These are phyloP conservation scores for Amblyraja radiata DNA, from an alignment of 2,797 vertebrate genomes.

Conservation along the genomic window DNA sequence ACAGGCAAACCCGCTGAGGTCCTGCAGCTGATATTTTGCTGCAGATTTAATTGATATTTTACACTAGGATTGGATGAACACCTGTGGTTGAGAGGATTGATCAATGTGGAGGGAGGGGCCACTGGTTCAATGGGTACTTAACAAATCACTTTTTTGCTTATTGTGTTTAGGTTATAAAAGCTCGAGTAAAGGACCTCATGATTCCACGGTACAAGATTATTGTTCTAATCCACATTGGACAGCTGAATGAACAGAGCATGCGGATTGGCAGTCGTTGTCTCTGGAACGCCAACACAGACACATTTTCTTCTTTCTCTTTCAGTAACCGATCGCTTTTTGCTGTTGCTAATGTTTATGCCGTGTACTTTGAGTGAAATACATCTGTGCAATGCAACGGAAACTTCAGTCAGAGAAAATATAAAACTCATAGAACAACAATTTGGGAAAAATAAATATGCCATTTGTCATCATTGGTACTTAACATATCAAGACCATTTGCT, in stretches of 20 bases:
- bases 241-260: conserved; percentile 68
- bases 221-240: conserved; percentile 73
- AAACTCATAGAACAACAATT: background rate
- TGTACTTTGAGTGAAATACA: conserved; percentile 70
- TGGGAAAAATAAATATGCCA: background rate
- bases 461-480: background rate
- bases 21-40: too few species aligned
- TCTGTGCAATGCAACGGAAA: background rate
- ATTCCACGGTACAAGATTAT: conserved; percentile 78
- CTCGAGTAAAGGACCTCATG: conserved; percentile 72
- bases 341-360: conserved; percentile 69
- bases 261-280: conserved; percentile 77
- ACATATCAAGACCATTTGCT: background rate
- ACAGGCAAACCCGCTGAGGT: too few species aligned
- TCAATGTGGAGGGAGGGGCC: background rate
- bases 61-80: background rate
- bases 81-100: background rate
- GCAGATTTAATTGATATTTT: background rate
- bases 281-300: conserved; percentile 73
- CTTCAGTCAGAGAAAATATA: background rate
- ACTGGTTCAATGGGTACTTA: background rate
- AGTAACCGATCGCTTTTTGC: conserved; percentile 77
- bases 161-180: conserved; percentile 67
- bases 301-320: conserved; percentile 65
- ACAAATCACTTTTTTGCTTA: background rate